These are phyloP conservation scores for Dolomedes plantarius DNA, from an alignment of 2,888 invertebrate genomes.

Conservation along the genomic window DNA sequence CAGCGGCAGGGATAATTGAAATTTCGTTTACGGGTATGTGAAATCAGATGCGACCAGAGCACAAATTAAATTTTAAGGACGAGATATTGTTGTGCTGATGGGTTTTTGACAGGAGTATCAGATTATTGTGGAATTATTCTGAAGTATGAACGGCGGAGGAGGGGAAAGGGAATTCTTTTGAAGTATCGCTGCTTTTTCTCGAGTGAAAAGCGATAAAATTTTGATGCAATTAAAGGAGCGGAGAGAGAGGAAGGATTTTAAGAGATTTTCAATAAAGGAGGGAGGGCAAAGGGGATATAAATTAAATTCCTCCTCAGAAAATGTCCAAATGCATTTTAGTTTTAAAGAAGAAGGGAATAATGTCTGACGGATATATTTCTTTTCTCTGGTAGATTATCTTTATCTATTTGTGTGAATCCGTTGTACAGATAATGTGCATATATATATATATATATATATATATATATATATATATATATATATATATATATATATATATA, in stretches of 20 bases:
- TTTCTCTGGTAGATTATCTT: neutral
- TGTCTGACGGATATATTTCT: neutral
- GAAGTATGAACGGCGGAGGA: neutral
- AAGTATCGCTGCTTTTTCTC: neutral
- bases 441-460: no score
- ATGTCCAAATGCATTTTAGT: neutral
- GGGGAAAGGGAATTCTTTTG: neutral
- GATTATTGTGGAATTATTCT: neutral
- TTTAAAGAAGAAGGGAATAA: neutral
- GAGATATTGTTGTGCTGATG: neutral
- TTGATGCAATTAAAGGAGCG: neutral
- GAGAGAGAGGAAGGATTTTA: neutral
- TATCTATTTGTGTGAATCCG: neutral
- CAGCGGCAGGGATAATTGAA: constrained; percentile 48
- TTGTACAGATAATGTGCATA: no score
- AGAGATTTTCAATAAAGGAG: neutral
- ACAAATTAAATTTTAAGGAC: constrained; percentile 58
- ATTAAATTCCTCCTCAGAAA: neutral
- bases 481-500: no score
- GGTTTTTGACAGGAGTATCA: constrained; percentile 5
- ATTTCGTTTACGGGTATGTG: constrained; percentile 42
- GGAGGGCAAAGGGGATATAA: neutral
- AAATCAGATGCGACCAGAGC: constrained; percentile 26
- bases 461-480: no score
- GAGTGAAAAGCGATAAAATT: neutral